Evolutionary conservation across 2,113 vertebrate species (phyloP).

Genomic region (Hemicordylus capensis): DNA sequence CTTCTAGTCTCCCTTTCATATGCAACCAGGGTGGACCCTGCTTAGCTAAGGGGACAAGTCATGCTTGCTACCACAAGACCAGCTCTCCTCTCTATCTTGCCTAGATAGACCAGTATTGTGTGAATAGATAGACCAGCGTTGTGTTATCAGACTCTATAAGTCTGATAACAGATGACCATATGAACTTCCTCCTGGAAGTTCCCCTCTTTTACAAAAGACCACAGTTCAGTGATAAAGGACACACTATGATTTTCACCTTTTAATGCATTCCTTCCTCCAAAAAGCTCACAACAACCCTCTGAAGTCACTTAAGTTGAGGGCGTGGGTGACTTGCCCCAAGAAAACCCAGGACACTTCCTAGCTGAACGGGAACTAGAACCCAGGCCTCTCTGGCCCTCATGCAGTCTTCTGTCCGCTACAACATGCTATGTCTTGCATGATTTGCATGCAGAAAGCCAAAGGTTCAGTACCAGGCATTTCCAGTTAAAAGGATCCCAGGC

Average conservation of each 20-base stretch:
- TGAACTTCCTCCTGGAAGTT: neutral
- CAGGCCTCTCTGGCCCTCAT: neutral
- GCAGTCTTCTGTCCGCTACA: too few relatives aligned
- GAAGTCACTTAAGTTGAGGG: too few relatives aligned
- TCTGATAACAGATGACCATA: neutral
- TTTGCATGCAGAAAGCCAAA: neutral
- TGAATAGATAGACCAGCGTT: too few relatives aligned
- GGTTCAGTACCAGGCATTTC: neutral
- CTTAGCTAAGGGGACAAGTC: too few relatives aligned
- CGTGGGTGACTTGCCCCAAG: neutral
- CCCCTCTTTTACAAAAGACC: neutral
- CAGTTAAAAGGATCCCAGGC: neutral
- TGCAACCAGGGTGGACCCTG: too few relatives aligned
- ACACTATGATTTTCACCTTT: neutral
- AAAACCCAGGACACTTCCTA: neutral
- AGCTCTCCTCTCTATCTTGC: too few relatives aligned
- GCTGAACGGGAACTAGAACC: neutral
- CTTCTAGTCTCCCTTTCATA: too few relatives aligned
- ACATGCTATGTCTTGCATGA: neutral
- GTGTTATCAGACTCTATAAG: too few relatives aligned
- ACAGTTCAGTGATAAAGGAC: neutral
- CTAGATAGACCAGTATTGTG: neutral
- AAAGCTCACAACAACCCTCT: neutral
- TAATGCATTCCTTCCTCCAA: neutral
- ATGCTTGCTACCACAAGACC: too few relatives aligned